phyloP scores from a whole-genome alignment of 2,888 invertebrate species.

The Scaptomyza flava region DNA sequence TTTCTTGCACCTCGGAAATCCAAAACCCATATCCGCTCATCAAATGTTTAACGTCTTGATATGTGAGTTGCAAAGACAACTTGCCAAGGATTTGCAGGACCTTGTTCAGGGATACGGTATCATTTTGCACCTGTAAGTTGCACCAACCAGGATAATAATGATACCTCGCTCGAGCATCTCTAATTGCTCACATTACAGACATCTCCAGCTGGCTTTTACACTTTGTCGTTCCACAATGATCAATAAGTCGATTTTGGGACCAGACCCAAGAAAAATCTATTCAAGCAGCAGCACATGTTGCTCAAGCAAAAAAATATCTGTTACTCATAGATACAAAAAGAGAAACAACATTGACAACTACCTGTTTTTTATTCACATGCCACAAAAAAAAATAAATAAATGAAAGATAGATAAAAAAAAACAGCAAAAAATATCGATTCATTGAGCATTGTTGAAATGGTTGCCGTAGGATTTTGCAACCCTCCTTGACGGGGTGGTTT shows the following conservation, averaged over 20 bases:
- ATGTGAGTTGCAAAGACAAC: constrained; percentile 31
- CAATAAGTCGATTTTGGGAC: constrained; percentile 71
- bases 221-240: constrained; percentile 57
- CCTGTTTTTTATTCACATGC: constrained; percentile 75
- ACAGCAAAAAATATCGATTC: constrained; percentile 48
- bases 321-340: constrained; percentile 51
- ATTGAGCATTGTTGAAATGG: constrained; percentile 50
- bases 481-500: constrained; percentile 60
- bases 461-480: constrained; percentile 51
- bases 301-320: constrained; percentile 67
- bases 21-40: constrained; percentile 67
- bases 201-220: constrained; percentile 70
- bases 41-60: constrained; percentile 28
- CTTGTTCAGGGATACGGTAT: constrained; percentile 25
- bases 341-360: constrained; percentile 45
- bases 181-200: constrained; percentile 71
- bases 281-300: constrained; percentile 58
- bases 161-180: constrained; percentile 44
- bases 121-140: constrained; percentile 65
- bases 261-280: constrained; percentile 39
- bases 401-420: constrained; percentile 5
- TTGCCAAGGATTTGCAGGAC: constrained; percentile 4
- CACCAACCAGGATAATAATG: constrained; percentile 44
- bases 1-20: constrained; percentile 39
- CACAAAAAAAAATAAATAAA: constrained; percentile 7